phyloP scores from a whole-genome alignment of 2,797 vertebrate genomes.

The Urocyon cinereoargenteus region DNA sequence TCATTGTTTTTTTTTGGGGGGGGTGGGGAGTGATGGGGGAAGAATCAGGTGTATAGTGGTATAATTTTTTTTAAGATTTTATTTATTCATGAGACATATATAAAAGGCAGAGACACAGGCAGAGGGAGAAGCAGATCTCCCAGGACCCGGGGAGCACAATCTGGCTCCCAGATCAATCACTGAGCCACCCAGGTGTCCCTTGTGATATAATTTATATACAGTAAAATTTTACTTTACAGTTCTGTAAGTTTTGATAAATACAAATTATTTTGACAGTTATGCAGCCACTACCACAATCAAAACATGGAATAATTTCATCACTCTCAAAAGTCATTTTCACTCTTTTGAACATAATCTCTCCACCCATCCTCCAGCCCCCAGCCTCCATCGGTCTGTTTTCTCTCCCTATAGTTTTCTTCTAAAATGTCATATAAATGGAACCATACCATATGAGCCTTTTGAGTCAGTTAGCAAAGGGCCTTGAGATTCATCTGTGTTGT shows the following conservation, averaged over 20 bases:
- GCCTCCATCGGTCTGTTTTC: neutral
- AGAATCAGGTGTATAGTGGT: slow-evolving; percentile 1
- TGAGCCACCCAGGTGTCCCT: too few relatives aligned
- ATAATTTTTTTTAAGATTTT: neutral
- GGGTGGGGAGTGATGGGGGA: rapidly evolving
- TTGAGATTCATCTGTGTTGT: neutral
- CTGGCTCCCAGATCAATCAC: too few relatives aligned
- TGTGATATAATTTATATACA: neutral
- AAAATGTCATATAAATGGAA: neutral
- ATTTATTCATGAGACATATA: too few relatives aligned
- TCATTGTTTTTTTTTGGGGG: neutral
- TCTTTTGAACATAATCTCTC: neutral
- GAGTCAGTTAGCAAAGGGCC: neutral
- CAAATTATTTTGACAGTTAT: neutral
- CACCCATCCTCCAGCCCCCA: neutral
- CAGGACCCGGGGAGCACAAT: too few relatives aligned
- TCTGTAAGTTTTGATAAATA: neutral
- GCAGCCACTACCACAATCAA: slow-evolving; percentile 3
- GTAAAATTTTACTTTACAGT: neutral
- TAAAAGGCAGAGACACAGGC: too few relatives aligned
- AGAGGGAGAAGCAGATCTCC: too few relatives aligned
- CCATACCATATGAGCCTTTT: neutral
- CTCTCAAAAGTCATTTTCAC: neutral
- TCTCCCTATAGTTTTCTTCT: neutral
- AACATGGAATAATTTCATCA: neutral